phyloP scores from a whole-genome alignment of 2,797 vertebrate genomes.

The Sternotherus odoratus region DNA sequence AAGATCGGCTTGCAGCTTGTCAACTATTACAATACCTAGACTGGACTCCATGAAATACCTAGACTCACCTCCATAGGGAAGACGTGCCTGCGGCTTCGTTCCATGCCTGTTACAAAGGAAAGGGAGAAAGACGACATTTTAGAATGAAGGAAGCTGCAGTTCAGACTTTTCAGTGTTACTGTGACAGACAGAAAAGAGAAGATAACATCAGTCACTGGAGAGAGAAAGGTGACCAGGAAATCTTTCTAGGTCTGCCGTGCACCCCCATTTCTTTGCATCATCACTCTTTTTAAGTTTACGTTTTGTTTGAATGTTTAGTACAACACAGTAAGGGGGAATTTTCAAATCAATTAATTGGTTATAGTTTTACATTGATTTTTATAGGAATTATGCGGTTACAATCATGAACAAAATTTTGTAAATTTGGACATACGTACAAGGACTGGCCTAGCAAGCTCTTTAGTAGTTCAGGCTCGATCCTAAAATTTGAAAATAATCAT shows the following conservation, averaged over 20 bases:
- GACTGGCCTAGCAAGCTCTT: not conserved
- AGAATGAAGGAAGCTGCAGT: rapidly evolving
- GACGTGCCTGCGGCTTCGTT: constrained; percentile 76
- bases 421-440: not conserved
- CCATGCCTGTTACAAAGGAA: constrained; percentile 71
- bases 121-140: not conserved
- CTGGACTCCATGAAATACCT: not conserved
- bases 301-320: not conserved
- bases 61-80: constrained; percentile 82
- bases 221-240: not conserved
- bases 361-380: not conserved
- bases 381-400: not conserved
- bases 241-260: not conserved
- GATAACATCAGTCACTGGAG: not conserved
- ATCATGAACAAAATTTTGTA: not conserved
- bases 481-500: rapidly evolving
- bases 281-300: not conserved
- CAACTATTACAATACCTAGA: not conserved
- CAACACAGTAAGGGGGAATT: not conserved
- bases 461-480: not conserved
- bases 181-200: not conserved
- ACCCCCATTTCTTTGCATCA: not conserved
- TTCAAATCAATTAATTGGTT: not conserved
- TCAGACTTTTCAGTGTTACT: not conserved
- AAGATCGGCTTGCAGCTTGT: not conserved